A percentile compares a stretch with the other conserved stretches of the same genome.
Conservation (phyloP, 2,888 invertebrate species). For the Bibio marci region DNA sequence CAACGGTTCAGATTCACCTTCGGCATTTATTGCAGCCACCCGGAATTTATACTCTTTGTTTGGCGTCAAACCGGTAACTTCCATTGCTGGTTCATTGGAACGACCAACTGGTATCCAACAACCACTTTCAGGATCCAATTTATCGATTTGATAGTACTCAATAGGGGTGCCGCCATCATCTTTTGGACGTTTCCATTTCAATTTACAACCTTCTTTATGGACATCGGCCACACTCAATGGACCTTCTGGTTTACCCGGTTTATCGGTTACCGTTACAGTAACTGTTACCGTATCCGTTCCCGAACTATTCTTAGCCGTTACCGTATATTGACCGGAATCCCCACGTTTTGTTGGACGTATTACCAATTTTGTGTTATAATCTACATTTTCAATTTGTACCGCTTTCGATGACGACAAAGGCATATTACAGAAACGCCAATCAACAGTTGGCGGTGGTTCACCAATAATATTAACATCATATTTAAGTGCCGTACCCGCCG, state of each 20-base stretch:
- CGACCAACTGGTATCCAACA: constrained; percentile 79
- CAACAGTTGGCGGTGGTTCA: constrained; percentile 85
- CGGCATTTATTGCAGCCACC: constrained; percentile 86
- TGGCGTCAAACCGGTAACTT: constrained; percentile 70
- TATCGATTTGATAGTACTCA: constrained; percentile 92
- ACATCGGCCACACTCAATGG: constrained; percentile 77
- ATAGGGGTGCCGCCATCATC: constrained; percentile 92
- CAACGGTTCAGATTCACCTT: constrained; percentile 91
- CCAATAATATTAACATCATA: constrained; percentile 87
- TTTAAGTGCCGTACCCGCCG: constrained; percentile 83
- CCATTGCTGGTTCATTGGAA: constrained; percentile 61
- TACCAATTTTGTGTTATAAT: constrained; percentile 75
- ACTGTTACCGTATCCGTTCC: constrained; percentile 73
- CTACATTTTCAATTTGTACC: constrained; percentile 63
- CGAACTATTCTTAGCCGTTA: constrained; percentile 71
- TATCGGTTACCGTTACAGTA: constrained; percentile 71
- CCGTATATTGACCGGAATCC: constrained; percentile 75
- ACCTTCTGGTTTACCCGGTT: constrained; percentile 75
- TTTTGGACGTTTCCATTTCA: constrained; percentile 89
- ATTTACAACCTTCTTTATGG: constrained; percentile 81
- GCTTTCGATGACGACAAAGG: constrained; percentile 52
- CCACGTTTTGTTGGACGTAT: constrained; percentile 63
- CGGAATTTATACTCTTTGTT: constrained; percentile 92
- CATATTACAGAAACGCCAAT: constrained; percentile 79
- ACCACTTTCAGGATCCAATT: constrained; percentile 78